A percentile compares a stretch with the other conserved stretches of the same genome.
phyloP scores from a whole-genome alignment of 2,113 vertebrate species.

The Protobothrops mucrosquamatus region DNA sequence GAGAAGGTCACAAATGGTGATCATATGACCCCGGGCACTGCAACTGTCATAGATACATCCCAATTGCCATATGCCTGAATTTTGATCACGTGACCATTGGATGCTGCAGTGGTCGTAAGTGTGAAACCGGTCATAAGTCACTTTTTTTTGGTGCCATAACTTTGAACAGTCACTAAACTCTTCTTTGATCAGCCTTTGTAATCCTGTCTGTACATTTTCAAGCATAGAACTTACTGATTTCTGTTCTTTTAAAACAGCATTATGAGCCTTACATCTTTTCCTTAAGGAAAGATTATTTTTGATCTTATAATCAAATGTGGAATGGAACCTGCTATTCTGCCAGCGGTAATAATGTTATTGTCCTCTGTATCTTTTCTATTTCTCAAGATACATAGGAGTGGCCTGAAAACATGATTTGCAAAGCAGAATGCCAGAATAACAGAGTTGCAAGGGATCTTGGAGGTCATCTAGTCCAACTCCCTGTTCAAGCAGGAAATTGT shows the following conservation, averaged over 20 bases:
- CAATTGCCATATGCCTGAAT: too few relatives aligned
- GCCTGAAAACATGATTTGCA: rapidly evolving
- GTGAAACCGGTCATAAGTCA: too few relatives aligned
- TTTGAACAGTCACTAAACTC: too few relatives aligned
- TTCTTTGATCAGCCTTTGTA: not conserved
- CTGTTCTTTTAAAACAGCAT: not conserved
- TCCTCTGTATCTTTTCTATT: not conserved
- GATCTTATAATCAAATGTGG: not conserved
- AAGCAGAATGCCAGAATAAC: not conserved
- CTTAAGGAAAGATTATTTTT: not conserved
- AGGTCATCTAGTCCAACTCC: too few relatives aligned
- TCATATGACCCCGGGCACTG: too few relatives aligned
- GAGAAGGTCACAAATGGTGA: too few relatives aligned
- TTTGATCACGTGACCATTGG: too few relatives aligned
- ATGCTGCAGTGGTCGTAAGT: too few relatives aligned
- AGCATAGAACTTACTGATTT: not conserved
- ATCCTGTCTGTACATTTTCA: not conserved
- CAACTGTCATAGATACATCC: too few relatives aligned
- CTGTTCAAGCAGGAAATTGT: too few relatives aligned
- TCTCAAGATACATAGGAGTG: not conserved
- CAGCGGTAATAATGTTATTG: not conserved
- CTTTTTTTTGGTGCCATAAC: too few relatives aligned
- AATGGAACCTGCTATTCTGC: not conserved
- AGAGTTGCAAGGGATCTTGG: too few relatives aligned
- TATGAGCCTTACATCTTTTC: not conserved